Evolutionary conservation across 1,140 invertebrate genomes (phyloP), one percentile per base, ranked within the genome.

Genomic region (Phocides pigmalion): DNA sequence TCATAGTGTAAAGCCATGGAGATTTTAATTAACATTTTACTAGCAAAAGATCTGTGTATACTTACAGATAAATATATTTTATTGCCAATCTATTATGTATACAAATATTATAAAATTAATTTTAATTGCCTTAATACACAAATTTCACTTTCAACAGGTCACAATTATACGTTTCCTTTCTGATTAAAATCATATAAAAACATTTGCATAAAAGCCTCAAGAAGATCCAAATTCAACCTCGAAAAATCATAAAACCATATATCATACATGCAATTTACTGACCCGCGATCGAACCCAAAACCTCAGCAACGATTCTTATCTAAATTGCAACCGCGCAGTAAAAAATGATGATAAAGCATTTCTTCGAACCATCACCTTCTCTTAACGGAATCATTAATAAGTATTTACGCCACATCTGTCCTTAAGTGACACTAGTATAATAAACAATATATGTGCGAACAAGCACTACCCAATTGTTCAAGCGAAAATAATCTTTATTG

Each of bases 331-430:
- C 44, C 19, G 54, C 39, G 42, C 32, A 25, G 19, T 62, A 62
- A 62, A 62, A 61, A 62, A 62, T 61, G 16, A 61, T 41, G 46
- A 62, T 53, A 62, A 50, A 22, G 28, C 17, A 39, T 22, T 15
- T 16, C 56, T 49, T 61, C 44, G 56, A n/a, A 61, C 2, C 20
- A 50, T 62, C 58, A 62, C 44, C 42, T 62, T 62, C 47, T 46
- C 63, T 61, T 62, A 56, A 50, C 51, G 65, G 6, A 51, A 70
- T 70, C 68, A 69, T 73, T 69, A 67, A 67, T 73, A 73, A 62
- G 56, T 67, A 73, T 70, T 70, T 73, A 70, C 64, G 37, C 58
- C 62, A 61, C 68, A 70, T 70, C 68, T 73, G 71, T 73, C 69
- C 62, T 71, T 66, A 73, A 64, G 59, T 69, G 64, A 69, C 64